Conservation (phyloP, 1,140 invertebrate species). For the Diabrotica virgifera region DNA sequence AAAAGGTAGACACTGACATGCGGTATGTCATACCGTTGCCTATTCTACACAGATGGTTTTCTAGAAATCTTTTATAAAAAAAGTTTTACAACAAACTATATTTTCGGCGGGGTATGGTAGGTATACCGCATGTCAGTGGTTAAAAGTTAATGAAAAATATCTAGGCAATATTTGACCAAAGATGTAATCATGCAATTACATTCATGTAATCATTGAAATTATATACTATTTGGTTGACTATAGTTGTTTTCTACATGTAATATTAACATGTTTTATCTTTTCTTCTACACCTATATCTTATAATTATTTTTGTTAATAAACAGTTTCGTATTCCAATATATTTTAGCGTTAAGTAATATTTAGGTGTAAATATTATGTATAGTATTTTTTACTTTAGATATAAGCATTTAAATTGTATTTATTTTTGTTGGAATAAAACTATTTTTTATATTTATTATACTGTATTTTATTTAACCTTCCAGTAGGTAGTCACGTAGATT, state of each 20-base stretch:
- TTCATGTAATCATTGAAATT: constrained; percentile 38
- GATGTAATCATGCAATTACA: no score
- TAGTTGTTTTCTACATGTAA: background rate
- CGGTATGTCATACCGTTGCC: no score
- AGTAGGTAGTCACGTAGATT: no score
- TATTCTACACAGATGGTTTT: no score
- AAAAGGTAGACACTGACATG: no score
- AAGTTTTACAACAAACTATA: no score
- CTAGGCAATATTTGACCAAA: no score
- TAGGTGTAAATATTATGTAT: constrained; percentile 17
- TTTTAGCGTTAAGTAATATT: constrained; percentile 9
- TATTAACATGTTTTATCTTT: background rate
- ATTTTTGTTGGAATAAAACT: constrained; percentile 37
- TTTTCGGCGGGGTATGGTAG: no score
- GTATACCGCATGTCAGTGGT: no score
- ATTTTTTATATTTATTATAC: constrained; percentile 28
- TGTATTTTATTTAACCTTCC: background rate
- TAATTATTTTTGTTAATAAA: background rate
- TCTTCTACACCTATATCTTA: no score
- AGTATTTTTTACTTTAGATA: constrained; percentile 14
- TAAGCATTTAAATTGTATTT: constrained; percentile 27
- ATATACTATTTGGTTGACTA: background rate
- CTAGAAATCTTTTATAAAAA: no score
- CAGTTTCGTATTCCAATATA: constrained; percentile 12
- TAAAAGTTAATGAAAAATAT: no score